Evolutionary conservation across 2,797 vertebrate genomes (phyloP), one percentile per base, ranked within the genome.

Genomic region (Momotus momota): DNA sequence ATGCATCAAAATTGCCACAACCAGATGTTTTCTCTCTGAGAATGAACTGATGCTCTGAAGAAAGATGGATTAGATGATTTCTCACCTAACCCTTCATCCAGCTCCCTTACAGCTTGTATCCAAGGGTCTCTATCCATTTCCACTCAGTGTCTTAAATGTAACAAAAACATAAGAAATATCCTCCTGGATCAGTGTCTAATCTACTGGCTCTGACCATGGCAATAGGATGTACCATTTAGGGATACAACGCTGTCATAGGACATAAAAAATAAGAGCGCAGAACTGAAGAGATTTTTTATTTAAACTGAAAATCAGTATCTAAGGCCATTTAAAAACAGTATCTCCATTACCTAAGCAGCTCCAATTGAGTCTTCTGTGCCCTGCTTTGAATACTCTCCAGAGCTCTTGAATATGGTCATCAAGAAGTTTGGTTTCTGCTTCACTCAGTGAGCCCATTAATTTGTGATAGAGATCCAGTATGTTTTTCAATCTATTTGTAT

Each of bases 351-450:
- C 98, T 90, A 99, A 97, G 3, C 98, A 98, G 90, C 98, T 99
- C 99, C 99, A 99, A 66, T 98, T 99, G 40, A 99, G 89, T 82
- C 98, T 98, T 97, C 96, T 98, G 78, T 97, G 98, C 38, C 99
- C 99, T 55, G 96, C 73, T 58, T 96, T 62, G 83, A 99, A 97
- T n/a, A 98, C 97, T 40, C 77, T 96, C 86, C 96, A 87, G 33
- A 99, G 96, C 6, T 97, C 97, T 86, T 98, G 95, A 51, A 99
- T 97, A 4, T 98, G 98, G 22, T 98, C 88, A 8, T 97, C 86
- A 66, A 99, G 97, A 88, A 99, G 98, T 21, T 81, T 14, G 1
- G 81, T 81, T 97, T 99, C 98, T 6, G 98, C 97, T 61, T 98
- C 98, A 16, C 94, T 98, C 91, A 99, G 91, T 20, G 97, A 97